Conservation (phyloP, 2,113 vertebrate species). For the Actinemys pallida region DNA sequence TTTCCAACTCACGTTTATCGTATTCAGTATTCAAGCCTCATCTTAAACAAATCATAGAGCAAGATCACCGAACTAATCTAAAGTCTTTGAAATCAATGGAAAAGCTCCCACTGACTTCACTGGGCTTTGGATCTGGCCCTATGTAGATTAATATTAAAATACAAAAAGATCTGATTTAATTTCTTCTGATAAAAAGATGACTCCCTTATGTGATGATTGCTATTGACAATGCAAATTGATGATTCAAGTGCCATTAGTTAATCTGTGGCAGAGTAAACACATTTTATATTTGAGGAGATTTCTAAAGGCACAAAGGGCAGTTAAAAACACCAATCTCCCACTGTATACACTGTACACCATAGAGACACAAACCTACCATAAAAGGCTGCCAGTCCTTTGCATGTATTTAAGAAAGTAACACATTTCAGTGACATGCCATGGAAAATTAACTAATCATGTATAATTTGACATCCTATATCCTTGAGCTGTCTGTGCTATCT, state of each 20-base stretch:
- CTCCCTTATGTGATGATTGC: background rate
- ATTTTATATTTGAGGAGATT: background rate
- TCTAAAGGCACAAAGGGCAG: background rate
- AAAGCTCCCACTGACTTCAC: background rate
- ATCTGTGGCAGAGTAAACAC: slow-evolving; percentile 4
- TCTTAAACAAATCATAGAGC: background rate
- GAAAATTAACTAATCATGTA: slow-evolving; percentile 58
- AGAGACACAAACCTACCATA: background rate
- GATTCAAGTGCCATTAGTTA: background rate
- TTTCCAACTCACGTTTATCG: background rate
- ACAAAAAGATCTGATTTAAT: background rate
- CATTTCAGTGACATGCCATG: background rate
- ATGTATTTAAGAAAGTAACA: slow-evolving; percentile 33
- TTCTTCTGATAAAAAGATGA: background rate
- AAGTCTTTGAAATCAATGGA: background rate
- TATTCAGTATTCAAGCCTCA: background rate
- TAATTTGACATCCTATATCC: slow-evolving; percentile 33
- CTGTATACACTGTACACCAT: background rate
- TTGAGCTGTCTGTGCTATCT: slow-evolving; percentile 5
- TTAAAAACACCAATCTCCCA: background rate
- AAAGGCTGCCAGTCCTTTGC: slow-evolving; percentile 7
- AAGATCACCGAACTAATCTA: background rate
- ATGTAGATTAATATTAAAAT: background rate
- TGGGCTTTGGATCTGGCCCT: background rate
- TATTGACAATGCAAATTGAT: background rate